phyloP scores from a whole-genome alignment of 2,888 invertebrate species.

The Elmis aenea region DNA sequence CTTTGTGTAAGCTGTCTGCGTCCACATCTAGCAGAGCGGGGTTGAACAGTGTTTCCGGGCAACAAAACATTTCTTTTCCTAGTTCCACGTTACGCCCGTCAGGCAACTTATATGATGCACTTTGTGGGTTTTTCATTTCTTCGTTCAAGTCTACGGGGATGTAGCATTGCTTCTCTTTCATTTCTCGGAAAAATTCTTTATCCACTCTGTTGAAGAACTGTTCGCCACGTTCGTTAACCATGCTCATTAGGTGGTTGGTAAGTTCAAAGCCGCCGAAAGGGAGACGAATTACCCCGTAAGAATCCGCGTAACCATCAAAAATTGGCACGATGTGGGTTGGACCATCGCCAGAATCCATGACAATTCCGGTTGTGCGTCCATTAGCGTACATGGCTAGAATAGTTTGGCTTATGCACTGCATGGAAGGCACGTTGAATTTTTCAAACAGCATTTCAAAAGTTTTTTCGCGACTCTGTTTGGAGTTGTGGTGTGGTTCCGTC shows the following conservation, averaged over 20 bases:
- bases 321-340: slow-evolving; percentile 72
- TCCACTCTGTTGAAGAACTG: slow-evolving; percentile 43
- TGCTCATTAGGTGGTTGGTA: slow-evolving; percentile 45
- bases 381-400: slow-evolving; percentile 68
- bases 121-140: slow-evolving; percentile 56
- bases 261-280: slow-evolving; percentile 43
- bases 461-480: slow-evolving; percentile 75
- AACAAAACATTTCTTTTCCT: slow-evolving; percentile 78
- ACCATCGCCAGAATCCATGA: slow-evolving; percentile 67
- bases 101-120: slow-evolving; percentile 53
- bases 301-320: slow-evolving; percentile 53
- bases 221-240: slow-evolving; percentile 43
- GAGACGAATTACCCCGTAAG: slow-evolving; percentile 26
- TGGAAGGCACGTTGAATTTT: slow-evolving; percentile 54
- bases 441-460: slow-evolving; percentile 66
- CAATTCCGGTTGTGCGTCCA: slow-evolving; percentile 68
- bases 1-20: slow-evolving; percentile 54
- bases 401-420: slow-evolving; percentile 71
- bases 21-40: slow-evolving; percentile 77
- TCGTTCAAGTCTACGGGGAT: slow-evolving; percentile 59
- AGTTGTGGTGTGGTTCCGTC: slow-evolving; percentile 75
- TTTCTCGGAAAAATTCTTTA: slow-evolving; percentile 42
- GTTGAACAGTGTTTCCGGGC: slow-evolving; percentile 82
- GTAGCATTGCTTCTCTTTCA: slow-evolving; percentile 68
- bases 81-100: slow-evolving; percentile 54